Evolutionary conservation across 1,140 invertebrate genomes (phyloP), one percentile per base, ranked within the genome.

Genomic region (Bombus polaris): DNA sequence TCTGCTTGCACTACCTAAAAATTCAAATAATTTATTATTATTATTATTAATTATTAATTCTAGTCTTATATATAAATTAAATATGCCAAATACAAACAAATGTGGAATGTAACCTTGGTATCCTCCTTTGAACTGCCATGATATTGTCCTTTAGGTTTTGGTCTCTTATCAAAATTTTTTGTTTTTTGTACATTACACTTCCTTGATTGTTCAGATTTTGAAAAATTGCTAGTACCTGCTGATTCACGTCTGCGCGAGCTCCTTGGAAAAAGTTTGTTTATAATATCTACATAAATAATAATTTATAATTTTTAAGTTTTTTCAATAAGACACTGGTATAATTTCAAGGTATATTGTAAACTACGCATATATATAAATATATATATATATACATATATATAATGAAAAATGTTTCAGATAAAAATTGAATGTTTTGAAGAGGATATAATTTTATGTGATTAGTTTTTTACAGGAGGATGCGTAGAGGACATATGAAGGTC

Each of bases 161-260:
- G 97, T 95, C 97, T 96, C 95, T 98, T 98, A 94, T 98, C 97
- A 95, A 96, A 95, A 94, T 95, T 95, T 94, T 95, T 96, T 93
- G 93, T 93, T 93, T 97, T 97, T 93, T 97, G 97, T 93, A 96
- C 95, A 90, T 90, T 94, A 78, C 96, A 96, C 93, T 96, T 97
- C 53, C 95, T 95, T 85, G 95, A 95, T 91, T 96, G 95, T 94
- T 97, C 97, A 95, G 96, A 96, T 92, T 96, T 96, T 82, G 95
- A 91, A 87, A 94, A 91, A 92, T 93, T 94, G 90, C 94, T 95
- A 91, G 96, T 91, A 92, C 96, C 95, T 86, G 92, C 57, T 78
- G 95, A 92, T 95, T 98, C 97, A 77, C 97, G 96, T 93, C 96
- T 96, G 68, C 96, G 96, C 77, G 95, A 96, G 88, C 95, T 95